These are phyloP conservation scores for Mola mola DNA, from an alignment of 2,113 vertebrate species.

Conservation along the genomic window DNA sequence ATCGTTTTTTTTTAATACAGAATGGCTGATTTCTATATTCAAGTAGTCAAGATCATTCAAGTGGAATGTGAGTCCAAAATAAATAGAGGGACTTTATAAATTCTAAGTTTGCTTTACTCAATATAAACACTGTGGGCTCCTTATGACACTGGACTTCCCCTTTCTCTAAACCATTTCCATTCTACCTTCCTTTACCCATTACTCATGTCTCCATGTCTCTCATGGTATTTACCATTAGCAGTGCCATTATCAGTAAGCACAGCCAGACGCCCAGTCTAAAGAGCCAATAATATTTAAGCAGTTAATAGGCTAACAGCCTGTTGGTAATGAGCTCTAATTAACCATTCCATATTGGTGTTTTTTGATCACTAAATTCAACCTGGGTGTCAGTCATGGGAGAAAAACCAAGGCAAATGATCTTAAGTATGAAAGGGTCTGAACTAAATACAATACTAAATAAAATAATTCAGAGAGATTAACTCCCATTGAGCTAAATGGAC, in stretches of 20 bases:
- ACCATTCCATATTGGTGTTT: background rate
- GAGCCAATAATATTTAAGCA: conserved; percentile 54
- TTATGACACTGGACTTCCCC: conserved; percentile 39
- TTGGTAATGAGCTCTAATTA: conserved; percentile 45
- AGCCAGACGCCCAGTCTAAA: conserved; percentile 60
- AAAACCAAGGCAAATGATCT: too few relatives aligned
- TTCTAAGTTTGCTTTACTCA: conserved; percentile 7
- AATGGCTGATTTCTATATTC: too few relatives aligned
- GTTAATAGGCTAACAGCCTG: conserved; percentile 46
- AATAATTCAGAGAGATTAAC: background rate
- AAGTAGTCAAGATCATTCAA: background rate
- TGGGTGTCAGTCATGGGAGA: background rate
- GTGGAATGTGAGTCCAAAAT: background rate
- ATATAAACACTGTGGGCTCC: conserved; percentile 15
- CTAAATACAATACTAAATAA: too few relatives aligned
- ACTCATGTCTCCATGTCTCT: conserved; percentile 15
- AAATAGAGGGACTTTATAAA: background rate
- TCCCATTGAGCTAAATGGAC: background rate
- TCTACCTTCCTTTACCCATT: conserved; percentile 23
- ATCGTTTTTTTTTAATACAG: background rate
- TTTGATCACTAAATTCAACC: conserved; percentile 15
- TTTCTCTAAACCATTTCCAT: conserved; percentile 44
- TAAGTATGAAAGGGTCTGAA: too few relatives aligned
- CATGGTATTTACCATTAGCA: conserved; percentile 46
- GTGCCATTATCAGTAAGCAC: conserved; percentile 59